These are phyloP conservation scores for Hucho hucho DNA, from an alignment of 2,113 vertebrate genomes.

Conservation along the genomic window DNA sequence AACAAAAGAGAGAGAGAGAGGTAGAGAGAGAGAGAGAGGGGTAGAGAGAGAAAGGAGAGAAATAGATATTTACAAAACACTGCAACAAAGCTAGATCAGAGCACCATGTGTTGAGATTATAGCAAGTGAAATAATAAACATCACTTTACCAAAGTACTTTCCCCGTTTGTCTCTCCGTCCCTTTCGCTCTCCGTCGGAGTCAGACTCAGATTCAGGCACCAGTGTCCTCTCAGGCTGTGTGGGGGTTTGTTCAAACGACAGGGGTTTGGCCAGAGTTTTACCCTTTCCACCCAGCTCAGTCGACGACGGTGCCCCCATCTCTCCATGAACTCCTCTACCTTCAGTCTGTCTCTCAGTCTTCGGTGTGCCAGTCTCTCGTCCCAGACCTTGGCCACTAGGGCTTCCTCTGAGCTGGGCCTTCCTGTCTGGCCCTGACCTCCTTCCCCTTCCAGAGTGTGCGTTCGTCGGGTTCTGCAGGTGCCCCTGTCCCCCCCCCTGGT, in stretches of 20 bases:
- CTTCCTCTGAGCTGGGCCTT: slow-evolving; percentile 2
- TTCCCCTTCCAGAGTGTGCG: neutral
- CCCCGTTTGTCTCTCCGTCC: slow-evolving; percentile 20
- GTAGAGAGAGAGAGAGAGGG: slow-evolving; percentile 8
- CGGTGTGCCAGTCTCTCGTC: neutral
- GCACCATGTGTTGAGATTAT: neutral
- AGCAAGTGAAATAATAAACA: neutral
- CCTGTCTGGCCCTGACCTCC: neutral
- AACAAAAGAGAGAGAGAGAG: neutral
- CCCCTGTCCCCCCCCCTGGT: slow-evolving; percentile 14
- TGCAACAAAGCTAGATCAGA: neutral
- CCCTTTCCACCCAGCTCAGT: neutral
- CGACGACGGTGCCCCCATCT: neutral
- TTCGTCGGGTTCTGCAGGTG: slow-evolving; percentile 9
- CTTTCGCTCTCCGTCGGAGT: slow-evolving; percentile 75
- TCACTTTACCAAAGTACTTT: slow-evolving; percentile 41
- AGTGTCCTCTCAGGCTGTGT: slow-evolving; percentile 56
- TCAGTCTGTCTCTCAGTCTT: slow-evolving; percentile 2
- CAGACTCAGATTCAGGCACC: slow-evolving; percentile 79
- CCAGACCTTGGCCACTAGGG: neutral
- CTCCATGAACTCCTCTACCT: slow-evolving; percentile 23
- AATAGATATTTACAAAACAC: neutral
- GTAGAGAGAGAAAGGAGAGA: neutral
- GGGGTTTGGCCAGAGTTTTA: slow-evolving; percentile 34
- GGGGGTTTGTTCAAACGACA: slow-evolving; percentile 57